Evolutionary conservation across 2,113 vertebrate genomes (phyloP), one percentile per base, ranked within the genome.

Genomic region (Toxotes jaculatrix): DNA sequence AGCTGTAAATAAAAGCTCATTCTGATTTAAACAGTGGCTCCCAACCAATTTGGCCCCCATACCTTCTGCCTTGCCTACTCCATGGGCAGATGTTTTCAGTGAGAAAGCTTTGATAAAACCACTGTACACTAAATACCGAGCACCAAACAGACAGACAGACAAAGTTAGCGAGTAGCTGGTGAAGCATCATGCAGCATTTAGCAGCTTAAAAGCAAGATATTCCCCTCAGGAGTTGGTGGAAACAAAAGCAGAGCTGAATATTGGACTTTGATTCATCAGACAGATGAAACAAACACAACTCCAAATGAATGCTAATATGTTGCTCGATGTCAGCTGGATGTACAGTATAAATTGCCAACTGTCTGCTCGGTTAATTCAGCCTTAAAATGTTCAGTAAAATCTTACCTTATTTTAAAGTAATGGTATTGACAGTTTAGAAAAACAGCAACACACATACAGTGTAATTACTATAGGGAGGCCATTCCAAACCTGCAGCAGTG

Each of bases 1-100:
- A 56, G 82, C 80, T 77, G 83, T 86, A 87, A 89, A 87, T 87
- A 88, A 93, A 86, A 71, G 69, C 83, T 83, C 57, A 27, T 85
- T 89, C 66, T 81, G 82, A 90, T 89, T 91, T 84, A 79, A 89
- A 72, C 89, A 55, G 74, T 4, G 8, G 84, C 62, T 47, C 38
- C 73, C 21, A 19, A 57, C 47, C 53, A 60, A 51, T 82, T 63
- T 84, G 67, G 62, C 75, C 45, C 60, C 53, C 43, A 64, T 40
- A 42, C 43, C 36, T 66, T 68, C 16, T 72, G 78, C 78, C 73
- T 43, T 53, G 32, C 49, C 57, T 80, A 13, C 63, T 71, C 78
- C 8, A 65, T 53, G 57, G 79, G 78, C 72, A 76, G 67, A 74
- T 72, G 79, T 65, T 72, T 80, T 51, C 12, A 86, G 43, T 4